Evolutionary conservation across 1,140 invertebrate species (phyloP), one percentile per base, ranked within the genome.

Genomic region (Prorops nasuta): DNA sequence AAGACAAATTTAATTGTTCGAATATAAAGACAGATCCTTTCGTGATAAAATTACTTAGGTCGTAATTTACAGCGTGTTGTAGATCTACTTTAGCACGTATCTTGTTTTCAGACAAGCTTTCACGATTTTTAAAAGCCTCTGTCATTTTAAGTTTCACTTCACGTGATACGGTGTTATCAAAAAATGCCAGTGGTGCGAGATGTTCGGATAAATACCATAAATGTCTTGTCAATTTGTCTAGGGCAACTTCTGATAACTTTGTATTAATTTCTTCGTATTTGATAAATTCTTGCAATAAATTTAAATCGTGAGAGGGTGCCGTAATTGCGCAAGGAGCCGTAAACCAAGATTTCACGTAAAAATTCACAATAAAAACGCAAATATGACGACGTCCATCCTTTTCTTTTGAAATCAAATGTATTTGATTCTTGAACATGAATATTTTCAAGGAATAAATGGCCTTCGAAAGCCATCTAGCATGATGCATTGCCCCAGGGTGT

Each of bases 361-460:
- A 8, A 6, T 8, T 9, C 6, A 35, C 34, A 8, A 15, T 35
- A 39, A 21, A 39, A 15, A 56, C 32, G 20, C 49, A 52, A 22
- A 52, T 41, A 21, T 56, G 20, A 10, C 32, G 48, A 10, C 48
- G 28, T 24, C 28, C 49, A n/a, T 12, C 24, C 24, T 41, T 16
- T 37, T 74, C 68, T 28, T 18, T 41, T 34, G 50, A 37, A 9
- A 53, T 67, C 22, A 69, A 52, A 22, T 50, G 48, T 44, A 67
- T 61, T 54, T 65, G 54, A 28, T 57, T 35, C 46, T 46, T 56
- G 49, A 74, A 68, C 38, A 64, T 16, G 38, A 56, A 72, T 22
- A 73, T 66, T 59, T 74, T 72, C 9, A 75, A 53, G 35, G 48
- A 52, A 40, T 74, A 72, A 37, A 72, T 58, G 20, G 64, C 67